These are phyloP conservation scores for Pyrrhosoma nymphula DNA, from an alignment of 2,888 invertebrate species.

Conservation along the genomic window DNA sequence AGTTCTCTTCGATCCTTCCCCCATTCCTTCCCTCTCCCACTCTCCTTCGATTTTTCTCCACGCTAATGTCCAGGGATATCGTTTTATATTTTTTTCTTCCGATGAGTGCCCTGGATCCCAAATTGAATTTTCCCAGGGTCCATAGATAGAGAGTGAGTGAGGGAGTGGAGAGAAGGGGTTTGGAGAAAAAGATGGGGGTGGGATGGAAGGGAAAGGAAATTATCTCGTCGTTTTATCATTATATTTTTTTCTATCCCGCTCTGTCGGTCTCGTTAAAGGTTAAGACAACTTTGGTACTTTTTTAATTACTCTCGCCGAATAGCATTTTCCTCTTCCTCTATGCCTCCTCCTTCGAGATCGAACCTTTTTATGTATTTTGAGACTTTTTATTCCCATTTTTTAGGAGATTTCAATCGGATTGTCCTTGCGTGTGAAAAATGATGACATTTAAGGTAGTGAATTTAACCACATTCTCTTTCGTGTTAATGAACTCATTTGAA, in stretches of 20 bases:
- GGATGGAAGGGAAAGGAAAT: neutral
- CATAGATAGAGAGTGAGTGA: neutral
- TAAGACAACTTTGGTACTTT: neutral
- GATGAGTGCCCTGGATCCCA: conserved; percentile 33
- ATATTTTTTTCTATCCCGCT: neutral
- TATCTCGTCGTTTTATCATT: neutral
- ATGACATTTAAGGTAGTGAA: too few relatives aligned
- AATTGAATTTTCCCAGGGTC: conserved; percentile 54
- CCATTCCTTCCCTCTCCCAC: neutral
- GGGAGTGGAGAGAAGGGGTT: neutral
- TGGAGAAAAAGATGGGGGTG: too few relatives aligned
- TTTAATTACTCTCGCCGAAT: neutral
- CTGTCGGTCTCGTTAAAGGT: neutral
- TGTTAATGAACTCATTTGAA: too few relatives aligned
- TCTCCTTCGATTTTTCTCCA: conserved; percentile 42
- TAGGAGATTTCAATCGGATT: neutral
- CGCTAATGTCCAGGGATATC: conserved; percentile 61
- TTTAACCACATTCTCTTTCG: too few relatives aligned
- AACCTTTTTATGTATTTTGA: neutral
- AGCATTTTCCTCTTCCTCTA: neutral
- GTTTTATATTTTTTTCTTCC: conserved; percentile 51
- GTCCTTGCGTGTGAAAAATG: neutral
- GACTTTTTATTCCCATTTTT: neutral
- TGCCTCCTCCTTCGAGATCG: neutral
- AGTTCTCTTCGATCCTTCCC: conserved; percentile 9